Conservation (phyloP, 2,797 vertebrate species). For the Carcharodon carcharias region DNA sequence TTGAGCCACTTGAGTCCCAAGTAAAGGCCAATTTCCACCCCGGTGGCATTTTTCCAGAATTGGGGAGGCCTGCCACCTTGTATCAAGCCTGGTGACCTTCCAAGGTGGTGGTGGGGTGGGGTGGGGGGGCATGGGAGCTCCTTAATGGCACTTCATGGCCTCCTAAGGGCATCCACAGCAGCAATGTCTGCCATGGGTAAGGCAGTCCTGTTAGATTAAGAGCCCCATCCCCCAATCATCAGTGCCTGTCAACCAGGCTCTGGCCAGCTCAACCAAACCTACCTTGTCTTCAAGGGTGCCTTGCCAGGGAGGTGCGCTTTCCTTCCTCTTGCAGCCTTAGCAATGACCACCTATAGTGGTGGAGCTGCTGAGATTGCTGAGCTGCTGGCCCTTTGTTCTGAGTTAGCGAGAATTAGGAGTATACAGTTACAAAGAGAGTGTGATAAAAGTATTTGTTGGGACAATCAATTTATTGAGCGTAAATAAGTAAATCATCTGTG, state of each 20-base stretch:
- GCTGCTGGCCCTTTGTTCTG: neutral
- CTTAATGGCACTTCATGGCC: no score
- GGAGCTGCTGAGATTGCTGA: neutral
- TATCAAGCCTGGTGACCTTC: no score
- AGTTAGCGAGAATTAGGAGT: neutral
- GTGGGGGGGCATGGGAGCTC: no score
- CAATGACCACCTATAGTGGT: neutral
- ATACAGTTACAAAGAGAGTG: neutral
- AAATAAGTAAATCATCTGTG: neutral
- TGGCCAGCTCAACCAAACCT: neutral
- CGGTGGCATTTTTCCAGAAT: no score
- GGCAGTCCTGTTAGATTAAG: neutral
- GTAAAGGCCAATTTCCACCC: no score
- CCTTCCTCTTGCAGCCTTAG: neutral
- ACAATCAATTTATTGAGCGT: neutral
- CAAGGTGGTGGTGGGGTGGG: no score
- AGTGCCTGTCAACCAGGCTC: neutral
- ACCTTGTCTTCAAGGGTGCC: no score
- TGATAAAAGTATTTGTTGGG: neutral
- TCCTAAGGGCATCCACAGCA: no score
- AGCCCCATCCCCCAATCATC: neutral
- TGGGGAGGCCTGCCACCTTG: no score
- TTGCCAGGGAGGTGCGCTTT: neutral
- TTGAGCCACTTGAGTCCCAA: no score
- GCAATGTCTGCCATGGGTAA: no score